Base-by-base conservation (phyloP, 92 coral and sea anemone species). In the Palythoa grandiflora region DNA sequence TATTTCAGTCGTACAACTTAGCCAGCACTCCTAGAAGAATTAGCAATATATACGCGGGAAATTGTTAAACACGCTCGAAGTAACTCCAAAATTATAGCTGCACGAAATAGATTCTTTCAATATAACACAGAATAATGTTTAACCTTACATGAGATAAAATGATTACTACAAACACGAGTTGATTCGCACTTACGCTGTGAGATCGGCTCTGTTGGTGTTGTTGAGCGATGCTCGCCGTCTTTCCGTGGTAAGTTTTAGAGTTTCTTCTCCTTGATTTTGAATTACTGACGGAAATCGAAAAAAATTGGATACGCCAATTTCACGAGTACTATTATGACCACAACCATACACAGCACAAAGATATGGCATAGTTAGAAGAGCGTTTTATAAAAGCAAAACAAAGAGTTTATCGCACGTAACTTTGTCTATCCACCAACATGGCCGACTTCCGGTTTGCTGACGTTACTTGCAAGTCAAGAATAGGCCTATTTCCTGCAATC, bases 81-180 rank as follows among this genome's bases (percentile, higher is more conserved):
- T 72, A 84, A 28, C 28, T 28, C 28, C 28, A 28, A 28, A 28
- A 28, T 28, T 28, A 28, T 28, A 28, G 28, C 28, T 28, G 28
- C 36, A 35, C 63, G n/a, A 71, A 84, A 77, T 84, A 72, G 36
- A 71, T 70, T 68, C 28, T 61, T 65, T 83, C 73, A 19, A 48
- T 68, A 68, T 20, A 68, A 68, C 39, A 68, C 39, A 68, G 73
- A 68, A 68, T 68, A 68, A 20, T 68, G 39, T 68, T 65, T 70
- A 44, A 66, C 77, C 91, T 91, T 91, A 88, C 91, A 91, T 65
- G 89, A 87, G 73, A 91, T 91, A 73, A 91, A 88, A 83, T 91
- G 91, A 81, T 91, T 78, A 83, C 89, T 71, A 80, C 93, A 91
- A 38, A 91, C 89, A 53, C 91, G 91, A 50, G 89, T 88, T 68